These are phyloP conservation scores for Heteromurus nitidus DNA, from an alignment of 2,888 invertebrate genomes.

Conservation along the genomic window DNA sequence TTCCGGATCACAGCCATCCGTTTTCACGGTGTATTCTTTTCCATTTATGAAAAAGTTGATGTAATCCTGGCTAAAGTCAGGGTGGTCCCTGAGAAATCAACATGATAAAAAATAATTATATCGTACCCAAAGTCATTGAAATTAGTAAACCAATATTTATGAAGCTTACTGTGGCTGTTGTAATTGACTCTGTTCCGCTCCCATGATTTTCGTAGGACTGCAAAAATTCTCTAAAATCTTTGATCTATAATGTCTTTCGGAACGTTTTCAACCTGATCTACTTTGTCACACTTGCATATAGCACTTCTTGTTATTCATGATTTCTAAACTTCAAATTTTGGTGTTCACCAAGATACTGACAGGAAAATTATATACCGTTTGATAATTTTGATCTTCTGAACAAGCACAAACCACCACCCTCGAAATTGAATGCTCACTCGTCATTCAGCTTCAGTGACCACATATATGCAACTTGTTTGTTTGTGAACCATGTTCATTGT, in stretches of 20 bases:
- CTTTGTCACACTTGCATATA: background rate
- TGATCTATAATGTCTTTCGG: background rate
- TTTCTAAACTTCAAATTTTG: too few relatives aligned
- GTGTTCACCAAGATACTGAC: background rate
- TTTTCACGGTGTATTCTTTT: conserved; percentile 24
- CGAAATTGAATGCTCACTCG: too few relatives aligned
- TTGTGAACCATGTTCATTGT: too few relatives aligned
- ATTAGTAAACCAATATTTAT: background rate
- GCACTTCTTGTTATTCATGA: background rate
- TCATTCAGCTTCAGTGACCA: too few relatives aligned
- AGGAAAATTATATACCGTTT: background rate
- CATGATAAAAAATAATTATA: background rate
- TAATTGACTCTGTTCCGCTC: conserved; percentile 18
- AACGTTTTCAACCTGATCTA: background rate
- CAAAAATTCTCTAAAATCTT: background rate
- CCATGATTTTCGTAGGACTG: background rate
- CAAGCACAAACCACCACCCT: too few relatives aligned
- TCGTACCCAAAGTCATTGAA: background rate
- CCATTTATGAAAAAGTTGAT: conserved; percentile 43
- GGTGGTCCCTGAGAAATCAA: background rate
- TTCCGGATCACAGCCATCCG: conserved; percentile 17
- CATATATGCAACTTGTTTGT: too few relatives aligned
- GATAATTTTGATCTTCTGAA: too few relatives aligned
- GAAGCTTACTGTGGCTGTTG: background rate
- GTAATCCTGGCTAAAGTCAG: background rate